These are phyloP conservation scores for Zoanthus solanderi DNA, from an alignment of 92 coral and sea anemone species.

Conservation along the genomic window DNA sequence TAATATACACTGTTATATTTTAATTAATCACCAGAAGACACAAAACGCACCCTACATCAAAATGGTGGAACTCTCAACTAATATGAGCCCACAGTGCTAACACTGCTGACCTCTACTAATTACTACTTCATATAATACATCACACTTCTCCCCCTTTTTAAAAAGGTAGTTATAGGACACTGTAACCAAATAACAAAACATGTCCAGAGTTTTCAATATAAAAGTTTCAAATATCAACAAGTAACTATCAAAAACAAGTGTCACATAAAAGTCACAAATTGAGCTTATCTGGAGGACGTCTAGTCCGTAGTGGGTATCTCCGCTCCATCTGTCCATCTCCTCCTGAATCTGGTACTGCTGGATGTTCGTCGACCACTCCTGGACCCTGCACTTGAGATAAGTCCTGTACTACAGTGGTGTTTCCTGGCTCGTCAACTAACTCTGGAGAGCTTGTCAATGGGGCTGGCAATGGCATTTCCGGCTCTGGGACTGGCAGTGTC, in stretches of 20 bases:
- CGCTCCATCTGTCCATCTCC: too few species aligned
- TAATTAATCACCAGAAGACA: too few species aligned
- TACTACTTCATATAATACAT: too few species aligned
- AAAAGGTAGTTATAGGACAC: not conserved
- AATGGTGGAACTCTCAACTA: too few species aligned
- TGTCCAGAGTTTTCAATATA: not conserved
- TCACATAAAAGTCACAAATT: too few species aligned
- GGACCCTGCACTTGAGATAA: not conserved
- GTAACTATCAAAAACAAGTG: not conserved
- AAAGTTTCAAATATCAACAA: not conserved
- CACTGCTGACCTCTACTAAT: too few species aligned
- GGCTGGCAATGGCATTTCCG: not conserved
- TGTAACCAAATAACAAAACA: not conserved
- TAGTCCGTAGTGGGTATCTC: too few species aligned
- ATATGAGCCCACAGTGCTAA: too few species aligned
- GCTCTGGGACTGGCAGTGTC: not conserved
- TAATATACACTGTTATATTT: too few species aligned
- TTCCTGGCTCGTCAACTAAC: not conserved
- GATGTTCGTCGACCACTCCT: not conserved
- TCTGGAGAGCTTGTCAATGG: not conserved
- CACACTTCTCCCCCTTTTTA: not conserved
- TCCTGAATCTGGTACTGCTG: too few species aligned
- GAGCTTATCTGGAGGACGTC: too few species aligned
- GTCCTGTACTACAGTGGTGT: not conserved
- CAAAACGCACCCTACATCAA: not conserved